phyloP scores from a whole-genome alignment of 53 echinoderm and acorn worm species.

The Astropecten irregularis region DNA sequence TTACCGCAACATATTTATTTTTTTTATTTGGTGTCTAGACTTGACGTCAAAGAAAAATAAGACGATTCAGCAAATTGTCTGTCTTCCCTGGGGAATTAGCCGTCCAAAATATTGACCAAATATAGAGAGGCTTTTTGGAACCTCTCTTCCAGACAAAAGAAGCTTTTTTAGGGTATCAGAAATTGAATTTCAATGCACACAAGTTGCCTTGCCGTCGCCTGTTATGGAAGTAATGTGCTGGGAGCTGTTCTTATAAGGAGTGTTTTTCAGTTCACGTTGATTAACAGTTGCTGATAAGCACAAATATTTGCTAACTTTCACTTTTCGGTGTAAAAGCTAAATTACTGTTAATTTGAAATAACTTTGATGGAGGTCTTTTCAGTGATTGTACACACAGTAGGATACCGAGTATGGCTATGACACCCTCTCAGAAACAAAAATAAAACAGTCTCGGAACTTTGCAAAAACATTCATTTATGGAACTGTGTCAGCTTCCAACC shows the following conservation, averaged over 20 bases:
- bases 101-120: constrained; percentile 52
- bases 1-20: neutral
- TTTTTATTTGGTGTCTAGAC: constrained; percentile 24
- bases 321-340: constrained; percentile 37
- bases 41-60: constrained; percentile 8
- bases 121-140: constrained; percentile 47
- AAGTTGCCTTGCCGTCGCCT: constrained; percentile 5
- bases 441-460: too few species aligned
- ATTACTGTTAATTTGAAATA: constrained; percentile 55
- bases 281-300: neutral
- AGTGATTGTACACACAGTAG: constrained; percentile 36
- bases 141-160: constrained; percentile 50
- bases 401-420: neutral
- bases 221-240: constrained; percentile 7
- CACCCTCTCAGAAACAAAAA: constrained; percentile 4
- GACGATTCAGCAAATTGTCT: constrained; percentile 37
- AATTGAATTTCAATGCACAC: neutral
- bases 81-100: constrained; percentile 44
- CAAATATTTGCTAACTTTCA: constrained; percentile 39
- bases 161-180: constrained; percentile 27
- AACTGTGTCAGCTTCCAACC: neutral
- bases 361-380: constrained; percentile 48
- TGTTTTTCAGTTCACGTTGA: neutral
- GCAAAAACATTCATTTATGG: neutral
- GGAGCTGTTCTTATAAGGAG: constrained; percentile 45